Percentiles rank a stretch among this genome's conserved stretches.
Evolutionary conservation across 2,888 invertebrate species (phyloP).

Genomic region (Imbricaverruca yamaguchii): DNA sequence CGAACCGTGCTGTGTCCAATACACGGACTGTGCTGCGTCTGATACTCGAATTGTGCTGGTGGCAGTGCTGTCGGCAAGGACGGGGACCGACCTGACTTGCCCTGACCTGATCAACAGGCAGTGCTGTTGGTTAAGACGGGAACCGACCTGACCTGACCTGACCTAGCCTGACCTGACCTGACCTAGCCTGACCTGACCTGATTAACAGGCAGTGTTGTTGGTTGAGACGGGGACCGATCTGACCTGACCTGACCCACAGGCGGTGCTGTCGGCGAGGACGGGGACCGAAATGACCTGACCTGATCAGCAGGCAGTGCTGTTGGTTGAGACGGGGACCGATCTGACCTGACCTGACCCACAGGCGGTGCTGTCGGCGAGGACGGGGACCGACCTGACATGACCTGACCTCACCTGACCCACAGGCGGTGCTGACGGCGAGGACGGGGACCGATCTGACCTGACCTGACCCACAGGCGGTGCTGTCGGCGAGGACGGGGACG

Average conservation of each 20-base stretch:
- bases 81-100: conserved; percentile 38
- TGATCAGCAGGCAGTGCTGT: not conserved
- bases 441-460: conserved; percentile 42
- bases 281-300: conserved; percentile 44
- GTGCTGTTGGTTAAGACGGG: conserved; percentile 47
- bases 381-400: conserved; percentile 45
- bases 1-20: too few species aligned
- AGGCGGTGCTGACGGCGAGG: conserved; percentile 47
- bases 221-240: conserved; percentile 5
- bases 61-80: conserved; percentile 48
- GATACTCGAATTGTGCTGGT: too few species aligned
- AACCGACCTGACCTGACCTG: conserved; percentile 43
- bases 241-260: conserved; percentile 35
- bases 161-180: not conserved
- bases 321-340: conserved; percentile 18
- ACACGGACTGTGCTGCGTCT: too few species aligned
- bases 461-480: conserved; percentile 41
- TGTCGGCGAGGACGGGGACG: conserved; percentile 47
- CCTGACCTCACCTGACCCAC: not conserved
- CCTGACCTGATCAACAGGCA: conserved; percentile 36
- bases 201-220: not conserved
- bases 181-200: conserved; percentile 41
- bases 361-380: conserved; percentile 48
- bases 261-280: conserved; percentile 47
- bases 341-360: not conserved